Percentiles rank a stretch among this genome's conserved stretches.
Conservation (phyloP, 2,113 vertebrate species). For the Dromaius novaehollandiae region DNA sequence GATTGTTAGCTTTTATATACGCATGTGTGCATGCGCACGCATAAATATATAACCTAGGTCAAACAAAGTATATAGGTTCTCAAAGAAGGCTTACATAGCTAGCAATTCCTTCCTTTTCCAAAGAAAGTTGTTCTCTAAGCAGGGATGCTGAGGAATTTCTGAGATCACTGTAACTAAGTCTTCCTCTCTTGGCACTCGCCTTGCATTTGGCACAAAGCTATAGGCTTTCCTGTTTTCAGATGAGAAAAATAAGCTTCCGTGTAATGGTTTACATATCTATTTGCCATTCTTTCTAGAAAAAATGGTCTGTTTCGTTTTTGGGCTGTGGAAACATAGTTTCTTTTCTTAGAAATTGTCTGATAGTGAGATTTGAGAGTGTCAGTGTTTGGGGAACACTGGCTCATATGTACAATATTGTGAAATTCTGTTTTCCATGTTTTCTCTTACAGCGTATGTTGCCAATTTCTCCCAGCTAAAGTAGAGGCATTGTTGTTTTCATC, state of each 20-base stretch:
- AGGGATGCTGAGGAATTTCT: neutral
- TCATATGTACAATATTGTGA: neutral
- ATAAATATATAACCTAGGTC: neutral
- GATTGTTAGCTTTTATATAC: neutral
- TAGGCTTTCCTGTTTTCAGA: neutral
- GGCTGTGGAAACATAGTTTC: neutral
- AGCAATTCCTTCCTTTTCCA: neutral
- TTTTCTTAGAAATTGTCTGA: neutral
- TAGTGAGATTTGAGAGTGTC: neutral
- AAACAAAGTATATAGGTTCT: neutral
- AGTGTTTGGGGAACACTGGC: neutral
- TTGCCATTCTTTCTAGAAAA: neutral
- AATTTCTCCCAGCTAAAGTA: neutral
- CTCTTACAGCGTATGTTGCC: neutral
- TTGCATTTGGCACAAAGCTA: neutral
- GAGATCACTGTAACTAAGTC: neutral
- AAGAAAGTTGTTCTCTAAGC: neutral
- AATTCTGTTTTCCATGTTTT: neutral
- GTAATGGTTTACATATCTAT: neutral
- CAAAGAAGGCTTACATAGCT: neutral
- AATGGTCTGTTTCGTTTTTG: neutral
- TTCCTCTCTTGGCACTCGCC: fast-evolving
- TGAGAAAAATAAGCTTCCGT: neutral
- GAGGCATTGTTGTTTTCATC: neutral
- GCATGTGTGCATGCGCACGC: no score